phyloP scores from a whole-genome alignment of 2,888 invertebrate genomes.

The Pterobdella sp. region DNA sequence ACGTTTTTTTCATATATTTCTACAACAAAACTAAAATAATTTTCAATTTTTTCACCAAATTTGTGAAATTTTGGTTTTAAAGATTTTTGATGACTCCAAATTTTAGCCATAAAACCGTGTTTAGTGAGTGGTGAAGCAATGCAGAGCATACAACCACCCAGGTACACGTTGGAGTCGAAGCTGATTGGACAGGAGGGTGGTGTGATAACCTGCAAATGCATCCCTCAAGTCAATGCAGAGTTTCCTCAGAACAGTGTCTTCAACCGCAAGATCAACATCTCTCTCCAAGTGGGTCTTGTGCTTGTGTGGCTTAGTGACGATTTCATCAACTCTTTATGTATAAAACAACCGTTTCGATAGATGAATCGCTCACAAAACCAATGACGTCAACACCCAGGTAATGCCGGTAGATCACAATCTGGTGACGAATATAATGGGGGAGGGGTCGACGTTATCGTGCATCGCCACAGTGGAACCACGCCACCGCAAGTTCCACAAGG shows the following conservation, averaged over 20 bases:
- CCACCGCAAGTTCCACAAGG: constrained; percentile 97
- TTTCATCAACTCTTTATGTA: neutral
- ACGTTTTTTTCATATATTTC: too few species aligned
- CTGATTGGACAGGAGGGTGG: constrained; percentile 93
- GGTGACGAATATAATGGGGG: constrained; percentile 18
- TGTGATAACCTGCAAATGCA: constrained; percentile 95
- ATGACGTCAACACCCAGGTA: constrained; percentile 7
- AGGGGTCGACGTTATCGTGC: constrained; percentile 60
- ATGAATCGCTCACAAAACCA: too few species aligned
- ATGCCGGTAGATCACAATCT: constrained; percentile 20
- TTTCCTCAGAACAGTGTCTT: constrained; percentile 97
- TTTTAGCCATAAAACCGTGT: too few species aligned
- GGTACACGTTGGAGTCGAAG: constrained; percentile 9
- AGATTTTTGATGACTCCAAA: too few species aligned
- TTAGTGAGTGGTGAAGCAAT: too few species aligned
- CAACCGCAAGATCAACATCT: constrained; percentile 98
- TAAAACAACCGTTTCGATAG: too few species aligned
- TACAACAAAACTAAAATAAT: too few species aligned
- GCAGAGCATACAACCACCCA: too few species aligned
- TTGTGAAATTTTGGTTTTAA: too few species aligned
- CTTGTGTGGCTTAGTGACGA: neutral
- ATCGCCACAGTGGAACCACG: constrained; percentile 98
- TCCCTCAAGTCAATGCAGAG: constrained; percentile 96
- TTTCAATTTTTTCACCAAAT: too few species aligned
- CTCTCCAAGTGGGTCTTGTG: constrained; percentile 74